Evolutionary conservation across 2,113 vertebrate species (phyloP).

Genomic region (Upupa epops): DNA sequence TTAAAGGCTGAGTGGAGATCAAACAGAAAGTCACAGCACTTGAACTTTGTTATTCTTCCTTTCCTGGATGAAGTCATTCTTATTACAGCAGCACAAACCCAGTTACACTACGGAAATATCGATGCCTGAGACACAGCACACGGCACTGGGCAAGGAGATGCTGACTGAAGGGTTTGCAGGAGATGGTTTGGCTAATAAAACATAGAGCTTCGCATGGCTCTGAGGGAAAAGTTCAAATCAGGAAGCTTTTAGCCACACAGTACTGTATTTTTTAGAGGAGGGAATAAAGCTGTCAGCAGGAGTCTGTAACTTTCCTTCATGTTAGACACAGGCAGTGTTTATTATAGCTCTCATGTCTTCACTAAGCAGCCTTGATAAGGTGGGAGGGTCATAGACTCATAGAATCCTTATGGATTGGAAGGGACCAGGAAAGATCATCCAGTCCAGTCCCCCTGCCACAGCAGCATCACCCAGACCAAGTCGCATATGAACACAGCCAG

Average conservation of each 20-base stretch:
- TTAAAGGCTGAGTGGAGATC: slow-evolving; percentile 55
- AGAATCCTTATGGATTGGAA: too few species aligned
- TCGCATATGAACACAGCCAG: too few species aligned
- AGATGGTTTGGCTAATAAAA: not conserved
- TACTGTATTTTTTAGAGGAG: not conserved
- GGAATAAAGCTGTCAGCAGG: not conserved
- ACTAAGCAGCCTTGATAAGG: not conserved
- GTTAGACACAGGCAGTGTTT: not conserved
- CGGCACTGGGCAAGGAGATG: not conserved
- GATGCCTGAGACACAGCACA: not conserved
- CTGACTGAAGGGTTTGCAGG: not conserved
- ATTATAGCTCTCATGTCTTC: not conserved
- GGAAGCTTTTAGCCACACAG: not conserved
- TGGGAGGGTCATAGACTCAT: too few species aligned
- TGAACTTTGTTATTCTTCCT: slow-evolving; percentile 31
- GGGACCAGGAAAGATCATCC: too few species aligned
- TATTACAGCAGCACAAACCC: slow-evolving; percentile 18
- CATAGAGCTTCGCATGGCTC: not conserved
- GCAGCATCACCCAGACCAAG: too few species aligned
- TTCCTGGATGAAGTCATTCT: slow-evolving; percentile 4
- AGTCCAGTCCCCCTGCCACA: too few species aligned
- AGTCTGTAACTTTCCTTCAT: not conserved
- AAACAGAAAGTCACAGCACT: slow-evolving; percentile 36
- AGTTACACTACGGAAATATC: slow-evolving; percentile 19
- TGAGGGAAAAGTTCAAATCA: not conserved